Evolutionary conservation across 2,888 invertebrate species (phyloP), one percentile per base, ranked within the genome.

Genomic region (Omphaloscelis lunosa): DNA sequence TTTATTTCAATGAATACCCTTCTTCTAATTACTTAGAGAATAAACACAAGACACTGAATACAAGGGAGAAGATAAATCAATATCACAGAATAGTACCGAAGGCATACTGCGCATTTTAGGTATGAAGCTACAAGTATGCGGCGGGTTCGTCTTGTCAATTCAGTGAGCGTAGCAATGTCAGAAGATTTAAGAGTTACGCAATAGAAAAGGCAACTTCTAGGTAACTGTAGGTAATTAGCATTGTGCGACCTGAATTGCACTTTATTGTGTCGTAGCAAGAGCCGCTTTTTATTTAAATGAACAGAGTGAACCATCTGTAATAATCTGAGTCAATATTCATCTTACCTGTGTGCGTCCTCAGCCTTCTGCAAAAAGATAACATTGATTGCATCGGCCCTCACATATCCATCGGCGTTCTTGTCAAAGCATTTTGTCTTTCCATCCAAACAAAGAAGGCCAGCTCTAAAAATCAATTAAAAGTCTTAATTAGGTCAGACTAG

Each of bases 361-460:
- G 96, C 96, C 87, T 97, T 98, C 92, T 98, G 98, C 34, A 99
- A 90, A 77, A 98, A 97, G 4, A 98, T 86, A 0, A 97, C 97
- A 68, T 97, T 97, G 6, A 98, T 92, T 0, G 98, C 97, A 93
- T 98, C 98, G 71, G 98, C 97, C 66, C 98, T 97, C 0, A 97
- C 98, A 87, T 98, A 98, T 0, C 98, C 98, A 89, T 98, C 97
- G 1, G 97, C 98, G 58, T 97, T 96, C 65, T 97, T 97, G 93
- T 99, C 99, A 91, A 99, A 99, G 0, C 98, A 98, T 90, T 98
- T 98, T 91, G 99, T 99, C 80, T 97, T 97, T 0, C 99, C 99
- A 86, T 99, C 98, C 6, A 90, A 67, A 74, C 93, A 91, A 1
- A 93, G 67, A 12, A 92, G 88, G 8, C 92, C 94, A 45, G 80